Evolutionary conservation across 2,888 invertebrate genomes (phyloP).

Genomic region (Heliconius charithonia): DNA sequence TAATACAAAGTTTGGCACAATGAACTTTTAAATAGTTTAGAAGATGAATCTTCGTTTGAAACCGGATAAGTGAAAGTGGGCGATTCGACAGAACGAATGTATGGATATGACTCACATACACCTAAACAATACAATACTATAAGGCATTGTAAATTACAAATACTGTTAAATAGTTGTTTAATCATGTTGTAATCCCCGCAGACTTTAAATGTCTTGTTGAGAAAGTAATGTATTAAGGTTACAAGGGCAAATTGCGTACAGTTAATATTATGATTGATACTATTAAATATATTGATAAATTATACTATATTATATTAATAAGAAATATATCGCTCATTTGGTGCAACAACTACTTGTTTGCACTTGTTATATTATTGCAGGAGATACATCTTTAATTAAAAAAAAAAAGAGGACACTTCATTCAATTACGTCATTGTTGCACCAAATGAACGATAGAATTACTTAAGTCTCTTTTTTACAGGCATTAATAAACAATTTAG

Average conservation of each 20-base stretch:
- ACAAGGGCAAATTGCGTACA: neutral
- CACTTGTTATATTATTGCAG: neutral
- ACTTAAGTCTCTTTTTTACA: too few relatives aligned
- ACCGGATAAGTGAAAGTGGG: slow-evolving; percentile 39
- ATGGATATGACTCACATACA: slow-evolving; percentile 1
- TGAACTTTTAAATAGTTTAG: slow-evolving; percentile 15
- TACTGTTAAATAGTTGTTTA: neutral
- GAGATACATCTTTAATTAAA: neutral
- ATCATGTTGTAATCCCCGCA: neutral
- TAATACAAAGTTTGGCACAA: slow-evolving; percentile 4
- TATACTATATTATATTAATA: too few relatives aligned
- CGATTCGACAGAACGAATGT: neutral
- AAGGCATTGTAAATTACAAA: slow-evolving; percentile 1
- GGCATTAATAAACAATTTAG: neutral
- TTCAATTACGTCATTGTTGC: too few relatives aligned
- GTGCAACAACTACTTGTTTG: neutral
- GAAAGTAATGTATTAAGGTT: neutral
- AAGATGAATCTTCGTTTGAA: slow-evolving; percentile 12
- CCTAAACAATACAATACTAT: neutral
- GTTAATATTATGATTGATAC: neutral
- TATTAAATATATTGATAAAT: too few relatives aligned
- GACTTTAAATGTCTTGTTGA: slow-evolving; percentile 4
- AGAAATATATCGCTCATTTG: neutral
- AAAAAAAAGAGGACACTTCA: neutral
- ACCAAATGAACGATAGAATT: too few relatives aligned